Base-by-base conservation (phyloP, 2,888 invertebrate genomes). In the Coecobrya sp. region DNA sequence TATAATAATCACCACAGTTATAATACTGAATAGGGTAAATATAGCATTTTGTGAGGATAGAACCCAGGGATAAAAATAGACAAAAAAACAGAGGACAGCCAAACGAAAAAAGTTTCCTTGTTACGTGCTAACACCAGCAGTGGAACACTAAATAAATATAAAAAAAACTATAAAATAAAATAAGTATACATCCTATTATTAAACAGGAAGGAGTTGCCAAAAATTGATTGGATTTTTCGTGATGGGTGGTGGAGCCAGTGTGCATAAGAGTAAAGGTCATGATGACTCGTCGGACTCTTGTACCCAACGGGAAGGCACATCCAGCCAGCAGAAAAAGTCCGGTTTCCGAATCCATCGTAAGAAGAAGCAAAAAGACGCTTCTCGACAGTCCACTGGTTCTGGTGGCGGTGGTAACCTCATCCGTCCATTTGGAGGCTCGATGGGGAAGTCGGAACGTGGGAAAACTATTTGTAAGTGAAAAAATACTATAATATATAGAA, bases 191-290 rank as follows among this genome's bases (percentile, higher is more conserved):
- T n/a, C 55, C 2, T n/a, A 55, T 49, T 49, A 55, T 19, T 55
- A 55, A 55, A 49, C 49, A 11, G 59, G 19, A 45, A 89, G 62
- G 62, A 49, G 25, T 59, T 52, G 70, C 10, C 19, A 36, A 30
- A 30, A 87, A 84, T 82, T 91, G 86, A 91, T 91, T 87, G 91
- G 82, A 82, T 84, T 49, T 11, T 76, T 92, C 93, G 90, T 90
- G 89, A 95, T 95, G 95, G 95, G 95, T 93, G 95, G 95, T 89
- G 95, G 95, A 91, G 95, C 94, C 86, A 95, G 95, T 92, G 93
- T 94, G 86, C 88, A 94, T 87, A 94, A 94, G 90, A 94, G 89
- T 92, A 94, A 94, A 92, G 93, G 93, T 91, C 93, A 93, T 85
- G 93, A 94, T 93, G 93, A 94, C 84, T 86, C 92, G 76, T 90